Percentiles rank a stretch among this genome's conserved stretches.
phyloP scores from a whole-genome alignment of 2,797 vertebrate genomes.

The Hoplostethus mediterraneus region DNA sequence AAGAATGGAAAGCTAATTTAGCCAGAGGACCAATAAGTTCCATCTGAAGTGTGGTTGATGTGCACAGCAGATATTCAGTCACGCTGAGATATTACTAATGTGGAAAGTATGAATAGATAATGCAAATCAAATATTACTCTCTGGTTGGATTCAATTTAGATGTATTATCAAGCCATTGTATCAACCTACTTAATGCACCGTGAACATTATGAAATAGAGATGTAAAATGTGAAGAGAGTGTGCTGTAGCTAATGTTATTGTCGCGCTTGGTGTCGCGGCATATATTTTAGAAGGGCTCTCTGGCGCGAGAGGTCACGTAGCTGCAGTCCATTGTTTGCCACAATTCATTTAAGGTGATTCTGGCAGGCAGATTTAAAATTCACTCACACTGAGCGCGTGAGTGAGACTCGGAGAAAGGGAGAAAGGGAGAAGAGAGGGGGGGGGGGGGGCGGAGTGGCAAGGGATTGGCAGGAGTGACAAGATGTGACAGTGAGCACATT shows the following conservation, averaged over 20 bases:
- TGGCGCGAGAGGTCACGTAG: background rate
- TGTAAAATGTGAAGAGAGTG: conserved; percentile 9
- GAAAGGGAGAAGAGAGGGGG: conserved; percentile 16
- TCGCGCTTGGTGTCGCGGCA: conserved; percentile 2
- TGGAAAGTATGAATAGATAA: conserved; percentile 33
- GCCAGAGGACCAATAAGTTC: background rate
- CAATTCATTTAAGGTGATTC: conserved; percentile 20
- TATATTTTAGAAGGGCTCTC: conserved; percentile 14
- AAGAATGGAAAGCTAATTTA: conserved; percentile 50
- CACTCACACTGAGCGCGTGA: conserved; percentile 24
- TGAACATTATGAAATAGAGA: conserved; percentile 43
- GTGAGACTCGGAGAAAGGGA: conserved; percentile 12
- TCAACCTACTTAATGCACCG: conserved; percentile 35
- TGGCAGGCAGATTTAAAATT: conserved; percentile 45
- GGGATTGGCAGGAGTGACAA: conserved; percentile 76
- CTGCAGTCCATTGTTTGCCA: conserved; percentile 4
- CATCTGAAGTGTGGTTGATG: conserved; percentile 31
- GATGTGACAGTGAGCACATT: conserved; percentile 81
- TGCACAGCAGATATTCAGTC: conserved; percentile 41
- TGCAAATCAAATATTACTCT: conserved; percentile 38
- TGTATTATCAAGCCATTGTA: conserved; percentile 37
- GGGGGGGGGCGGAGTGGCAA: conserved; percentile 33
- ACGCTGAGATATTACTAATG: conserved; percentile 38
- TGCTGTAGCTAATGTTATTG: conserved; percentile 1
- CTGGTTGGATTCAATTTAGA: conserved; percentile 55